These are phyloP conservation scores for Lontra canadensis DNA, from an alignment of 2,113 vertebrate species.

Conservation along the genomic window DNA sequence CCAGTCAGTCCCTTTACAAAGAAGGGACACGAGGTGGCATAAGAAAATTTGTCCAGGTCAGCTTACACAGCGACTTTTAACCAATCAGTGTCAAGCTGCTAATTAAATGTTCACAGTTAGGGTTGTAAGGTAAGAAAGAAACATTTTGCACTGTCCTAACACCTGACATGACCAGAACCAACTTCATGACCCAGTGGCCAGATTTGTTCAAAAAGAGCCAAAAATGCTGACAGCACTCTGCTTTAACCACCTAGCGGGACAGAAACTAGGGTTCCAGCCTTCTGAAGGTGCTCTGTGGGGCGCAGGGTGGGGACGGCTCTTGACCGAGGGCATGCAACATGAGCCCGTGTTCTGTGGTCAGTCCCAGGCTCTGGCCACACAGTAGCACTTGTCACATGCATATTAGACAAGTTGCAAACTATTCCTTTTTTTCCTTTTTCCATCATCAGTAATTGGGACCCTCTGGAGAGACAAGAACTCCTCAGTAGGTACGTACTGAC, in stretches of 20 bases:
- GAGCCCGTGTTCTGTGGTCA: neutral
- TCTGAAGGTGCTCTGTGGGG: neutral
- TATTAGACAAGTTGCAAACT: neutral
- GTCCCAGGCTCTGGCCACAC: neutral
- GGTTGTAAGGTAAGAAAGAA: slow-evolving; percentile 4
- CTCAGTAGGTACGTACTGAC: neutral
- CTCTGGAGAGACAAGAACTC: neutral
- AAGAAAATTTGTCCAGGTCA: neutral
- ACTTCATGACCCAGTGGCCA: neutral
- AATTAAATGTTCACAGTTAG: neutral
- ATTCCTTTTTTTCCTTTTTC: neutral
- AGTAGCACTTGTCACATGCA: neutral
- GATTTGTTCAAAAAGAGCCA: neutral
- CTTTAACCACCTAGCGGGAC: neutral
- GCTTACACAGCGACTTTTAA: slow-evolving; percentile 26
- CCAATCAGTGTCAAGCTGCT: neutral
- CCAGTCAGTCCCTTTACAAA: neutral
- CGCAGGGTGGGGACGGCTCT: neutral
- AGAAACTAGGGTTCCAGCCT: neutral
- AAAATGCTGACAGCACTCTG: neutral
- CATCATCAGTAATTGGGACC: neutral
- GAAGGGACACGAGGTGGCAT: neutral
- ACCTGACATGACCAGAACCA: neutral
- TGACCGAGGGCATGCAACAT: fast-evolving
- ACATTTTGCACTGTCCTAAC: neutral